phyloP scores from a whole-genome alignment of 2,113 vertebrate species.

The Marmota monax region DNA sequence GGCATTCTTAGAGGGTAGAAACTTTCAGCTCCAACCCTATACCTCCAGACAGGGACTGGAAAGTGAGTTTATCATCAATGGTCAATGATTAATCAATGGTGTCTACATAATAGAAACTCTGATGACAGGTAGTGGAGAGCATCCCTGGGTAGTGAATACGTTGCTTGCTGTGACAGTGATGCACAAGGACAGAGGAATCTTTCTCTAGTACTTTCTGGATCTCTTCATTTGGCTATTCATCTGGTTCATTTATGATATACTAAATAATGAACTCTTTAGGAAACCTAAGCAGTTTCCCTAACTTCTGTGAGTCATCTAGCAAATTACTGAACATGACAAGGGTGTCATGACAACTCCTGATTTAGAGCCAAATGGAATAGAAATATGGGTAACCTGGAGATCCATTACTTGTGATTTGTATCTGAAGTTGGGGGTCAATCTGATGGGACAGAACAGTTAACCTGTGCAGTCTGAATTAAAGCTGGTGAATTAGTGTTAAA shows the following conservation, averaged over 20 bases:
- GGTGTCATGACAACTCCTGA: too few species aligned
- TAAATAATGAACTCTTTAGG: neutral
- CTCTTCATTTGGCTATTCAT: neutral
- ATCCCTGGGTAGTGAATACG: neutral
- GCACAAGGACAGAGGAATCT: too few species aligned
- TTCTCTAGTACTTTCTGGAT: too few species aligned
- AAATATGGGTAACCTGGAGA: too few species aligned
- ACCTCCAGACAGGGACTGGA: neutral
- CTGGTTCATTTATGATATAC: neutral
- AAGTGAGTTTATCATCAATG: neutral
- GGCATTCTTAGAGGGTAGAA: too few species aligned
- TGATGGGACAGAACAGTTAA: neutral
- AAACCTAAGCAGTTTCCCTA: too few species aligned
- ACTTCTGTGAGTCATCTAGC: neutral
- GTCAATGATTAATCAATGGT: fast-evolving
- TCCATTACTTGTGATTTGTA: too few species aligned
- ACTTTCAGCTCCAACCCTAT: neutral
- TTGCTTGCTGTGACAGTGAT: neutral
- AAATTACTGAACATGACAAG: neutral
- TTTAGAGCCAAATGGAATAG: neutral
- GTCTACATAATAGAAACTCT: neutral
- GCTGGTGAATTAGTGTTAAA: neutral
- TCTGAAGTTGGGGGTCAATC: neutral
- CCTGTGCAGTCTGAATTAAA: neutral
- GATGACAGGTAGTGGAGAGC: too few species aligned